Evolutionary conservation across 2,113 vertebrate genomes (phyloP).

Genomic region (Neogale vison): DNA sequence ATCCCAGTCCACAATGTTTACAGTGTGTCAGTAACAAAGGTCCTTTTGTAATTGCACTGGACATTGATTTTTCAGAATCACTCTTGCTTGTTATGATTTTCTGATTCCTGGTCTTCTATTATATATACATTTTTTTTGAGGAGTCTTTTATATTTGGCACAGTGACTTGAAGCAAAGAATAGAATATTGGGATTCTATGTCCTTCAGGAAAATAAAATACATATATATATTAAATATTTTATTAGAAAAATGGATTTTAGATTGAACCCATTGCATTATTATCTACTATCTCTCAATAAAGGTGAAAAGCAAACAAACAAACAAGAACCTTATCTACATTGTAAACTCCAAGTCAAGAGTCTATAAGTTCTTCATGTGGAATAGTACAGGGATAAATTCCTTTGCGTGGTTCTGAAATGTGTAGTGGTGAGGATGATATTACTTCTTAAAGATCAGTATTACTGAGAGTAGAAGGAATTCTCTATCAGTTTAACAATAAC

Average conservation of each 20-base stretch:
- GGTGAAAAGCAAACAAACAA: background rate
- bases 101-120: background rate
- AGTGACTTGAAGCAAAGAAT: background rate
- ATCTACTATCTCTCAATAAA: background rate
- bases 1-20: conserved; percentile 1
- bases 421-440: background rate
- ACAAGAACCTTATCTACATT: background rate
- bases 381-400: background rate
- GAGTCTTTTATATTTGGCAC: background rate
- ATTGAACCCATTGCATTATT: background rate
- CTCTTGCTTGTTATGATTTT: background rate
- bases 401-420: background rate
- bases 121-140: conserved; percentile 6
- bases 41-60: background rate
- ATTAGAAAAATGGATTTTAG: background rate
- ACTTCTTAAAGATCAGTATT: background rate
- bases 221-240: background rate
- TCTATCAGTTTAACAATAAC: background rate
- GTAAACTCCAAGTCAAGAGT: background rate
- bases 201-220: background rate
- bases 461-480: background rate
- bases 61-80: background rate
- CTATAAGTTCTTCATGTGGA: background rate
- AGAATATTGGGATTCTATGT: background rate
- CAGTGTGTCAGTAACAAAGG: conserved; percentile 48